Evolutionary conservation across 53 echinoderm and acorn worm genomes (phyloP).

Genomic region (Echinometra lucunter): DNA sequence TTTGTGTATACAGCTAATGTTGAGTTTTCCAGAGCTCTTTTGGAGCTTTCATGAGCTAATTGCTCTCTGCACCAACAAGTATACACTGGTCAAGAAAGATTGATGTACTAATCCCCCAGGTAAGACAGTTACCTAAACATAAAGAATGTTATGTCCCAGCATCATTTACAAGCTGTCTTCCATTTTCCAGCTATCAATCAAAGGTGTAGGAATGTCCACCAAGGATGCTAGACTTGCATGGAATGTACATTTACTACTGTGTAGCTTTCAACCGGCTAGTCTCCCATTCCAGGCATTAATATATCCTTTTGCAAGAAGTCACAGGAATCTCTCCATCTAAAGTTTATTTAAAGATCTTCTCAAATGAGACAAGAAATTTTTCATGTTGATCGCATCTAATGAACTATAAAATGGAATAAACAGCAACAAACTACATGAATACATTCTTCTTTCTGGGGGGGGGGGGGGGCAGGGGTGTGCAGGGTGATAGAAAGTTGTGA

Average conservation of each 20-base stretch:
- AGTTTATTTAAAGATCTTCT: not conserved
- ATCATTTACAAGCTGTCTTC: conserved; percentile 59
- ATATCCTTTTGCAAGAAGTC: not conserved
- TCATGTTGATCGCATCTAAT: too few species aligned
- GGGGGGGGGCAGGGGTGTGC: not conserved
- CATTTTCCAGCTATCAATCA: conserved; percentile 61
- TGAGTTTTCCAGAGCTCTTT: not conserved
- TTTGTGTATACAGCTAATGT: too few species aligned
- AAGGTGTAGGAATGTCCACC: conserved; percentile 28
- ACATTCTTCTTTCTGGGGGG: not conserved
- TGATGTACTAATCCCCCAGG: conserved; percentile 33
- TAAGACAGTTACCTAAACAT: conserved; percentile 43
- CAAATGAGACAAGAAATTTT: not conserved
- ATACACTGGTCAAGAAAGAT: not conserved
- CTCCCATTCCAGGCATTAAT: not conserved
- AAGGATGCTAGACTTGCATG: conserved; percentile 40
- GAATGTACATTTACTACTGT: conserved; percentile 55
- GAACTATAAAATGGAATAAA: too few species aligned
- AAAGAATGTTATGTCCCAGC: conserved; percentile 25
- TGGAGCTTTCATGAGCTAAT: not conserved
- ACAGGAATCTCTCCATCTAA: not conserved
- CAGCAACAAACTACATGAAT: too few species aligned
- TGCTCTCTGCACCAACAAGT: not conserved
- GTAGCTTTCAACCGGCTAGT: conserved; percentile 1
- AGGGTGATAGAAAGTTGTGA: not conserved